Conservation (phyloP, 2,113 vertebrate species). For the Hemichromis elongatus region DNA sequence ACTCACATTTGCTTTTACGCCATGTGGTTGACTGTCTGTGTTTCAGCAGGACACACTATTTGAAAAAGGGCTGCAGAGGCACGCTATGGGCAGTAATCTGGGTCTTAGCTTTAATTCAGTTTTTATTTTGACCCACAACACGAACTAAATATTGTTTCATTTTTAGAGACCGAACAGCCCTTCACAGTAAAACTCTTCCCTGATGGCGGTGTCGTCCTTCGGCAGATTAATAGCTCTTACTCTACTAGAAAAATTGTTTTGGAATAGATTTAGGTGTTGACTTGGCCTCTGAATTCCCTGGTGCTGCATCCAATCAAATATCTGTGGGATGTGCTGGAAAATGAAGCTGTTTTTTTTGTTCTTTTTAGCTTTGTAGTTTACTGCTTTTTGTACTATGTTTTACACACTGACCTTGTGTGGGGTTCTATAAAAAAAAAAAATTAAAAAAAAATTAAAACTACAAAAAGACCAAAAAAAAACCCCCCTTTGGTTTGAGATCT, state of each 20-base stretch:
- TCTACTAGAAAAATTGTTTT: not conserved
- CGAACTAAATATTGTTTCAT: not conserved
- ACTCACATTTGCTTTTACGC: not conserved
- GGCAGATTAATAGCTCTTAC: not conserved
- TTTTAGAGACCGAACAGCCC: not conserved
- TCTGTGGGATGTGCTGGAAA: not conserved
- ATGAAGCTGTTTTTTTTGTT: not conserved
- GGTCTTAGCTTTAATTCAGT: not conserved
- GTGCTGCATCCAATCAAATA: not conserved
- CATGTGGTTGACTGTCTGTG: not conserved
- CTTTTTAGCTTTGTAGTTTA: not conserved
- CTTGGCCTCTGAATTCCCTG: not conserved
- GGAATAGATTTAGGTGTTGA: not conserved
- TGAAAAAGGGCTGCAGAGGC: not conserved
- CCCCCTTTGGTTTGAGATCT: not conserved
- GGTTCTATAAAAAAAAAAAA: no score
- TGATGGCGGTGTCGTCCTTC: not conserved
- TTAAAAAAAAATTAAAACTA: no score
- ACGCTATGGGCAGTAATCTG: not conserved
- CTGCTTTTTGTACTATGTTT: not conserved
- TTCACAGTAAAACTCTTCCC: not conserved
- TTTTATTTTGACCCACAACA: not conserved
- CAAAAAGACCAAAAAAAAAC: accelerated
- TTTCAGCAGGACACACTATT: not conserved
- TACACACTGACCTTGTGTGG: not conserved